Conservation (phyloP, 2,113 vertebrate genomes). For the Pithys albifrons region DNA sequence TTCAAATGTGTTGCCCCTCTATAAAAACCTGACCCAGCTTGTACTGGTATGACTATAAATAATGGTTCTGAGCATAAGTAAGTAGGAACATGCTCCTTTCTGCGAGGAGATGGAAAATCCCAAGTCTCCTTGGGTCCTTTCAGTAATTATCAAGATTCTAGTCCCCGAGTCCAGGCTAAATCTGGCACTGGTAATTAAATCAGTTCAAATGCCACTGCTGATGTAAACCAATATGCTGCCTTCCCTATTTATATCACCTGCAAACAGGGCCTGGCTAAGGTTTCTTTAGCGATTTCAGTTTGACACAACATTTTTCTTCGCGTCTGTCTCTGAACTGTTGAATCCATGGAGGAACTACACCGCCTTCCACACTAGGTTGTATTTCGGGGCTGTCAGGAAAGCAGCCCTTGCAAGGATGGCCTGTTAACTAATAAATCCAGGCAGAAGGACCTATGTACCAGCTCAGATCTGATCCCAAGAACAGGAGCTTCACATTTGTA, state of each 20-base stretch:
- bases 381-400: conserved; percentile 39
- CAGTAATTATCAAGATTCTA: conserved; percentile 69
- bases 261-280: conserved; percentile 68
- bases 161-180: conserved; percentile 68
- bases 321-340: conserved; percentile 70
- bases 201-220: conserved; percentile 70
- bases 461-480: not conserved
- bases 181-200: conserved; percentile 73
- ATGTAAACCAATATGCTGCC: conserved; percentile 71
- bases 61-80: conserved; percentile 58
- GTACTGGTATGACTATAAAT: conserved; percentile 51
- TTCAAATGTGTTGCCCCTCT: conserved; percentile 35
- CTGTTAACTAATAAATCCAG: conserved; percentile 6
- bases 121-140: conserved; percentile 61
- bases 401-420: conserved; percentile 18
- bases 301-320: conserved; percentile 68
- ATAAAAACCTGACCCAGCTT: conserved; percentile 22
- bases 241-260: conserved; percentile 71
- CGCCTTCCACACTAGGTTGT: conserved; percentile 4
- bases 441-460: not conserved
- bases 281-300: conserved; percentile 70
- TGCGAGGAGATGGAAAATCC: conserved; percentile 56
- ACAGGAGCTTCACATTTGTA: not conserved
- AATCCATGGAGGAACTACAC: conserved; percentile 52
- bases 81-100: conserved; percentile 56